Evolutionary conservation across 2,113 vertebrate genomes (phyloP), one percentile per base, ranked within the genome.

Genomic region (Isurus oxyrinchus): DNA sequence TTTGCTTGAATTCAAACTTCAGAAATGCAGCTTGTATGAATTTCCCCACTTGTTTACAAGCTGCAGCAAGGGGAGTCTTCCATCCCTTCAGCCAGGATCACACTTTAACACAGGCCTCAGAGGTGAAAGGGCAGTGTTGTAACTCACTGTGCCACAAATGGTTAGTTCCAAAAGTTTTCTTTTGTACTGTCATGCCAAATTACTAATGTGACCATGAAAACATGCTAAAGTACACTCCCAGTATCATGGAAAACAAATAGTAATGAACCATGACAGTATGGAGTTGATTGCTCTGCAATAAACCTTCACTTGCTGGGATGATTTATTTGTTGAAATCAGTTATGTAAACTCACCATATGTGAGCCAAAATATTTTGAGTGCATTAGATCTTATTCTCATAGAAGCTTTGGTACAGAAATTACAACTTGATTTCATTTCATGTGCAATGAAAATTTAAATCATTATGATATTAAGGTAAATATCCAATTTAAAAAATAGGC

Each of bases 201-300:
- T 91, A 91, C 31, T 61, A 61, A 35, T 40, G 90, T 63, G 59
- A n/a, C n/a, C 16, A 23, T 59, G 55, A 59, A n/a, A 59, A 91
- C 59, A n/a, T 61, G 61, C 31, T 25, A 91, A 91, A 91, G 57
- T 91, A n/a, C 90, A 21, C 59, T 93, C 6, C 90, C 14, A 63
- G 35, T 63, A 19, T 13, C 35, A 40, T 2, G 2, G 59, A 63
- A 63, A 94, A 94, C 35, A 63, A 63, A 40, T 25, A 40, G 35
- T 63, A 94, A 94, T 94, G 59, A n/a, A 94, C 90, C 90, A 63
- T 94, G 90, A 63, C 59, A 94, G 57, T 63, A 63, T 40, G 90
- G 35, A 63, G 59, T 94, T 94, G 61, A 94, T 63, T 63, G 59
- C 35, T 16, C 90, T 63, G 59, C 90, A 94, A 94, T 94, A 94